A percentile compares a stretch with the other conserved stretches of the same genome.
Evolutionary conservation across 2,113 vertebrate species (phyloP).

Genomic region (Ondatra zibethicus): DNA sequence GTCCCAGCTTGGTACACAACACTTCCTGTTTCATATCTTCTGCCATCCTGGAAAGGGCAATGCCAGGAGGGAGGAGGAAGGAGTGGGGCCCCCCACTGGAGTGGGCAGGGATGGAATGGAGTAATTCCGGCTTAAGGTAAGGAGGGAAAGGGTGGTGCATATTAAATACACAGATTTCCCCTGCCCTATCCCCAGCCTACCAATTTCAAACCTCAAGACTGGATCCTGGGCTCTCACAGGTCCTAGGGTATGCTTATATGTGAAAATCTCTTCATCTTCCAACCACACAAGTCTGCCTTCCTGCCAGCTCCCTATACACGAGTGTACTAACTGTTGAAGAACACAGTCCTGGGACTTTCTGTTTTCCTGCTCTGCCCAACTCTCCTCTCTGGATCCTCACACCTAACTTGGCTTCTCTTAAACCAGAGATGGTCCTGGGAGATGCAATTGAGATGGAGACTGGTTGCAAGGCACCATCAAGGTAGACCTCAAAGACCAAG

Average conservation of each 20-base stretch:
- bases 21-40: neutral
- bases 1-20: neutral
- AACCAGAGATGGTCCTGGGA: neutral
- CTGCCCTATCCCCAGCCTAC: neutral
- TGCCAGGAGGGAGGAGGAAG: neutral
- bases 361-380: too few relatives aligned
- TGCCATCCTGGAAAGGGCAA: neutral
- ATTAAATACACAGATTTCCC: neutral
- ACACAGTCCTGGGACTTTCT: accelerated
- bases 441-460: neutral
- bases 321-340: neutral
- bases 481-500: neutral
- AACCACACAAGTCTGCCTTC: neutral
- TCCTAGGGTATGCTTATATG: neutral
- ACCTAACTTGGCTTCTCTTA: neutral
- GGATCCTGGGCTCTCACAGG: neutral
- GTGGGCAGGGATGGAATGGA: neutral
- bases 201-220: neutral
- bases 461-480: neutral
- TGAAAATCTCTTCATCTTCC: accelerated
- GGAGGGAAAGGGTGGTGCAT: accelerated
- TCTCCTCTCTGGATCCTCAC: neutral
- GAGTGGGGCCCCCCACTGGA: accelerated
- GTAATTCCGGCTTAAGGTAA: neutral
- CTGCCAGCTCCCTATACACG: neutral